Evolutionary conservation across 2,113 vertebrate genomes (phyloP).

Genomic region (Proterorhinus semilunaris): DNA sequence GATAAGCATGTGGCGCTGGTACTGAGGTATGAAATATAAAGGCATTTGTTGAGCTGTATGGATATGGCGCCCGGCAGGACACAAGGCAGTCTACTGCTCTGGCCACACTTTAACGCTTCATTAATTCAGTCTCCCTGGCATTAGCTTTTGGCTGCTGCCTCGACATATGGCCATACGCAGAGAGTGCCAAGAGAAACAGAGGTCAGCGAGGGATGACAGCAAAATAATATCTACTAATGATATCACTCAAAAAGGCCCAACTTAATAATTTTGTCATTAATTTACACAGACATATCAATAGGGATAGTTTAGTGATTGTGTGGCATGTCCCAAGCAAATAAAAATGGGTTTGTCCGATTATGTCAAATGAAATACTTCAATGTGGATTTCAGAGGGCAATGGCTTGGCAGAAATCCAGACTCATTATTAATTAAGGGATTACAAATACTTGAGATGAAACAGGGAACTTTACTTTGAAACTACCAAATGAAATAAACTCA

Average conservation of each 20-base stretch:
- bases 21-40: slow-evolving; percentile 51
- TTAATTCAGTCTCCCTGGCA: slow-evolving; percentile 59
- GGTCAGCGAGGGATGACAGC: slow-evolving; percentile 36
- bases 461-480: too few relatives aligned
- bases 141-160: slow-evolving; percentile 42
- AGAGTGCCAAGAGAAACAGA: slow-evolving; percentile 46
- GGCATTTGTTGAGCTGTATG: slow-evolving; percentile 20
- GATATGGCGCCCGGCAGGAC: slow-evolving; percentile 32
- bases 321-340: too few relatives aligned
- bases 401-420: too few relatives aligned
- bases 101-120: slow-evolving; percentile 59
- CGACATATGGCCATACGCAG: slow-evolving; percentile 29
- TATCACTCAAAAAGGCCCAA: neutral
- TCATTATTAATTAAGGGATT: too few relatives aligned
- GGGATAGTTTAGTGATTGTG: too few relatives aligned
- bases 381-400: too few relatives aligned
- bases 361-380: too few relatives aligned
- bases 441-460: too few relatives aligned
- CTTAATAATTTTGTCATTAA: neutral
- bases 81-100: slow-evolving; percentile 40
- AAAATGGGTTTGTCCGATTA: too few relatives aligned
- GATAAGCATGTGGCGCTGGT: slow-evolving; percentile 58
- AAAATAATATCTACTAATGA: slow-evolving; percentile 14
- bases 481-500: too few relatives aligned
- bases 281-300: too few relatives aligned